Evolutionary conservation across 2,113 vertebrate species (phyloP).

Genomic region (Pteruthius melanotis): DNA sequence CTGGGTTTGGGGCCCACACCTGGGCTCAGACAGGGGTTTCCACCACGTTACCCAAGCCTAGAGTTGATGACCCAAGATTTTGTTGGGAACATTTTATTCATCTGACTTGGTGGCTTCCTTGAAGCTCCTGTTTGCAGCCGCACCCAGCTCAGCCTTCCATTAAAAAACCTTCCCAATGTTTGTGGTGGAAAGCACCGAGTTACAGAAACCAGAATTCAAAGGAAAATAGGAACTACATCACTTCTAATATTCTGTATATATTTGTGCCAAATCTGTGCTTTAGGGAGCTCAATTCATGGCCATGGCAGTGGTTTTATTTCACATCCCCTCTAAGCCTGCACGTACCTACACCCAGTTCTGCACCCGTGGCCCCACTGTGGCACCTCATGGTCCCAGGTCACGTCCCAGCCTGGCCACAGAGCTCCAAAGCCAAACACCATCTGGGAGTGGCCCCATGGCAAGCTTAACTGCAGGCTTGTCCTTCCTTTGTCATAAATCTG

Average conservation of each 20-base stretch:
- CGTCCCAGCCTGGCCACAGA: not conserved
- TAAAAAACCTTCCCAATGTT: not conserved
- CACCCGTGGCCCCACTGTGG: fast-evolving
- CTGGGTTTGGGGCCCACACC: not conserved
- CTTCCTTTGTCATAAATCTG: not conserved
- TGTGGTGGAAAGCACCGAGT: not conserved
- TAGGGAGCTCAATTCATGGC: fast-evolving
- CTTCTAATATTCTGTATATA: not conserved
- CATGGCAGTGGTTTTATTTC: fast-evolving
- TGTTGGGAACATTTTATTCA: not conserved
- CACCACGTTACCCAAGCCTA: not conserved
- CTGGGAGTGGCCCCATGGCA: not conserved
- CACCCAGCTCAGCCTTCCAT: fast-evolving
- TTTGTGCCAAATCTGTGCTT: not conserved
- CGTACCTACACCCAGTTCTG: fast-evolving
- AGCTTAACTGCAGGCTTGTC: not conserved
- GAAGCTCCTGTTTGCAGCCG: fast-evolving
- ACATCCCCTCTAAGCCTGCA: not conserved
- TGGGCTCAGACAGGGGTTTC: not conserved
- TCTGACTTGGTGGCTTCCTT: not conserved
- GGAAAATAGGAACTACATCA: not conserved
- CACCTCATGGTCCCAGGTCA: fast-evolving
- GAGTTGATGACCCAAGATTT: not conserved
- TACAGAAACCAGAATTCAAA: not conserved
- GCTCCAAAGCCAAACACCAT: not conserved